Percentiles rank a stretch among this genome's conserved stretches.
Conservation (phyloP, 2,888 invertebrate genomes). For the Scelioninae gen. 2 region DNA sequence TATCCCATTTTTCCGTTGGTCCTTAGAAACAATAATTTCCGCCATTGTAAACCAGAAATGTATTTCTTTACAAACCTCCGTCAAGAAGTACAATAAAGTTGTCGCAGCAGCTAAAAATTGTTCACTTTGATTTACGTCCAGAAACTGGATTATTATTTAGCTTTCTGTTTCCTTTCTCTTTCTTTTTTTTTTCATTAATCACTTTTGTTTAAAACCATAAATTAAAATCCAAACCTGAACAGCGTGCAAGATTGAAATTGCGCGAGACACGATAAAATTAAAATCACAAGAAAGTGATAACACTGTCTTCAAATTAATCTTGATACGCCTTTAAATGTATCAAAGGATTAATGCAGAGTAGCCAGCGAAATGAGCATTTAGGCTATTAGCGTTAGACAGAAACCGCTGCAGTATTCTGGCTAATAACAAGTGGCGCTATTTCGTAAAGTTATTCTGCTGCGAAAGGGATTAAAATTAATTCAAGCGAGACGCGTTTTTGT, state of each 20-base stretch:
- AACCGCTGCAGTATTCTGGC: constrained; percentile 17
- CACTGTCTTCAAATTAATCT: constrained; percentile 31
- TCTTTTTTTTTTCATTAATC: too few species aligned
- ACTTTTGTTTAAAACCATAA: neutral
- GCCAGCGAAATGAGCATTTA: constrained; percentile 22
- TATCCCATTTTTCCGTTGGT: constrained; percentile 23
- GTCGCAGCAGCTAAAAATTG: neutral
- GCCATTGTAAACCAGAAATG: constrained; percentile 24
- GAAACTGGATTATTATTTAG: constrained; percentile 6
- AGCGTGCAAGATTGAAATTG: neutral
- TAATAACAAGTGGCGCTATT: constrained; percentile 16
- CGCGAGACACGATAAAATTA: neutral
- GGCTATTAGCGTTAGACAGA: constrained; percentile 20
- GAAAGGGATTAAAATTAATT: constrained; percentile 1
- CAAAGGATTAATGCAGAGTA: constrained; percentile 10
- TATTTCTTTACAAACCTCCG: constrained; percentile 6
- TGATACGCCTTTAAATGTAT: constrained; percentile 27
- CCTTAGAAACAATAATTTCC: constrained; percentile 19
- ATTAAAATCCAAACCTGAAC: constrained; percentile 4
- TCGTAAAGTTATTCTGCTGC: constrained; percentile 9
- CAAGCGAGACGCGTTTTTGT: constrained; percentile 1
- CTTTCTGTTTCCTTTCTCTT: too few species aligned
- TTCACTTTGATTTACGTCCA: neutral
- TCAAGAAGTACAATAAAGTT: constrained; percentile 16
- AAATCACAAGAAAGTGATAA: constrained; percentile 3